Evolutionary conservation across 2,113 vertebrate genomes (phyloP), one percentile per base, ranked within the genome.

Genomic region (Sinocyclocheilus grahami): DNA sequence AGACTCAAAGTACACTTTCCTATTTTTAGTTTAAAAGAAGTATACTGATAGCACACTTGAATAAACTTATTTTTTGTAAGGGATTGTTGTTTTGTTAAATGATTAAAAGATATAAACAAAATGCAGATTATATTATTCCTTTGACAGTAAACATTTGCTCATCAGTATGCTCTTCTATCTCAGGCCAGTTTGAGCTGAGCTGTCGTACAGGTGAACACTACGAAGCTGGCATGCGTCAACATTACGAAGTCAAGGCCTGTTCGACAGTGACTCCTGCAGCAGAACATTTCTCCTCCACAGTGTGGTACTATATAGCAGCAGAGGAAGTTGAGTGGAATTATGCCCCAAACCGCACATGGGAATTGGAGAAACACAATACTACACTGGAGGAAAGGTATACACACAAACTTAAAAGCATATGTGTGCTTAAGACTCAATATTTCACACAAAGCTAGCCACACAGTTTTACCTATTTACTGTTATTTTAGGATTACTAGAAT

Each of bases 281-380:
- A 46, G 63, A 3, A 55, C 2, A 0, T 78, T 91, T 75, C 91
- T 74, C 37, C 92, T 75, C 91, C 88, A 87, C 91, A 89, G 93
- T 96, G 63, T 93, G 94, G 74, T 97, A 96, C 91, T 99, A 96
- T 91, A 94, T 99, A 12, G 96, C 96, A 0, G 97, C 97, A 0
- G 97, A 98, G 88, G 98, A 99, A 90, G 42, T 96, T 30, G 96
- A 96, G 90, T 99, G 98, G 98, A 96, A 99, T 91, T 99, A 97
- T 65, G 97, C 96, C 62, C 97, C 97, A 48, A 85, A 94, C 84
- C 96, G 97, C 90, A 90, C 92, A 87, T 97, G 95, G 13, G 95
- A 95, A 91, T 91, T 95, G 0, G 95, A 96, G 63, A 95, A 94
- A 79, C 95, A 95, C 79, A 37, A 92, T 33, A 60, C 90, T 86